Conservation (phyloP, 2,113 vertebrate species). For the Callipepla squamata region DNA sequence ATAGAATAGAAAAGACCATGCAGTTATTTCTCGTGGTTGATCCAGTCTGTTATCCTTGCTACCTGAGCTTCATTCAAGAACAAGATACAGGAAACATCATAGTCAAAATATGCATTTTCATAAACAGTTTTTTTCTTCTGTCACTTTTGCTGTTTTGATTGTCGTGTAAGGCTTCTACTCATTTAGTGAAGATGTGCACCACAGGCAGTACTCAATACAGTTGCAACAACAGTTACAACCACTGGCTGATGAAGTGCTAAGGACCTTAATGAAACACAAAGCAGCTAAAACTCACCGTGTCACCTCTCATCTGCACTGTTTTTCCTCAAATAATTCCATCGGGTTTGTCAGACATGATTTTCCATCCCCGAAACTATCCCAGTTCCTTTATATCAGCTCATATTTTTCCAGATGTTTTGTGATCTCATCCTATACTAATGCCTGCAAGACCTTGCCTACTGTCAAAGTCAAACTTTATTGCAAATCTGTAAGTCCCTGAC, state of each 20-base stretch:
- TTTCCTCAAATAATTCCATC: conserved; percentile 19
- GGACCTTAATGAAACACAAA: not conserved
- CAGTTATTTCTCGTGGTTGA: not conserved
- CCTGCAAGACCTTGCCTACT: conserved; percentile 61
- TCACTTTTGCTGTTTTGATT: not conserved
- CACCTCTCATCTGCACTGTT: not conserved
- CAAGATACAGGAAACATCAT: not conserved
- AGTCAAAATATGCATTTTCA: not conserved
- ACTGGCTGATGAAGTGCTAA: not conserved
- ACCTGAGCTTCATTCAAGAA: not conserved
- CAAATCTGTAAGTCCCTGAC: conserved; percentile 19
- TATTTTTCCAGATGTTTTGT: conserved; percentile 73
- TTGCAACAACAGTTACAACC: not conserved
- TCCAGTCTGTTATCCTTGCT: not conserved
- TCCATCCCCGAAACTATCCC: conserved; percentile 8
- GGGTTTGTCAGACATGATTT: conserved; percentile 2
- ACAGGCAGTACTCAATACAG: not conserved
- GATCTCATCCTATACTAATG: conserved; percentile 71
- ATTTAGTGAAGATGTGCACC: not conserved
- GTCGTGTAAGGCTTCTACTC: not conserved
- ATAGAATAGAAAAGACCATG: not conserved
- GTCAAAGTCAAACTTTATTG: conserved; percentile 68
- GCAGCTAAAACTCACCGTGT: not conserved
- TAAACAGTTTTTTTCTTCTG: not conserved
- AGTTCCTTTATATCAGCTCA: conserved; percentile 40